Evolutionary conservation across 2,888 invertebrate species (phyloP), one percentile per base, ranked within the genome.

Genomic region (Adelphocoris suturalis): DNA sequence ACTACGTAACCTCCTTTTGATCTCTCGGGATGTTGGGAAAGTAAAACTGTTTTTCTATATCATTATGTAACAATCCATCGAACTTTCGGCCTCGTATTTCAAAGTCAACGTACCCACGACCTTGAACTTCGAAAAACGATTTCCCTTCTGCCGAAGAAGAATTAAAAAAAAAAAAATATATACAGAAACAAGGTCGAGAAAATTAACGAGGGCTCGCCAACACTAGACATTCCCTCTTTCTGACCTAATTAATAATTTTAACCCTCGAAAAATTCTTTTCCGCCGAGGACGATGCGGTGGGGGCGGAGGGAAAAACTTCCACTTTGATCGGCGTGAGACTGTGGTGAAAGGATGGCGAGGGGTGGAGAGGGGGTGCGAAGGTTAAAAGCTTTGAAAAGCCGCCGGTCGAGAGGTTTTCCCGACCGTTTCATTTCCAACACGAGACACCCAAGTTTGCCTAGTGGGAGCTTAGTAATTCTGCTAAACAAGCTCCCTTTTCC

Each of bases 161-260:
- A 57, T 57, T 57, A 57, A 14, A n/a, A 57, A n/a, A 57, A n/a
- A 16, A 0, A 57, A 57, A 57, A 57, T 37, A 37, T 5, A 52
- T 14, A 82, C 48, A 82, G 27, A 48, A 52, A 14, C 46, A 28
- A 46, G 46, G 46, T 48, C 82, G 82, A 47, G 47, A 48, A 52
- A 52, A 82, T 82, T 82, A 82, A 82, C 82, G 52, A 82, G 52
- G 81, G 81, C 52, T 52, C n/a, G 23, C 68, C 68, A 68, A 68
- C 68, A 68, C 68, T 68, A 19, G 13, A 68, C 68, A 68, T 68
- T 68, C 68, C 68, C 68, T 68, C 19, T 23, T 68, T 23, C 82
- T 82, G 82, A 82, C 82, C 52, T 48, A 82, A 82, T 82, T 82
- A 48, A 12, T 47, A 82, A 82, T 82, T 81, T 82, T 28, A n/a